Base-by-base conservation (phyloP, 1,140 invertebrate species). In the Yoshiicerus persimilis region DNA sequence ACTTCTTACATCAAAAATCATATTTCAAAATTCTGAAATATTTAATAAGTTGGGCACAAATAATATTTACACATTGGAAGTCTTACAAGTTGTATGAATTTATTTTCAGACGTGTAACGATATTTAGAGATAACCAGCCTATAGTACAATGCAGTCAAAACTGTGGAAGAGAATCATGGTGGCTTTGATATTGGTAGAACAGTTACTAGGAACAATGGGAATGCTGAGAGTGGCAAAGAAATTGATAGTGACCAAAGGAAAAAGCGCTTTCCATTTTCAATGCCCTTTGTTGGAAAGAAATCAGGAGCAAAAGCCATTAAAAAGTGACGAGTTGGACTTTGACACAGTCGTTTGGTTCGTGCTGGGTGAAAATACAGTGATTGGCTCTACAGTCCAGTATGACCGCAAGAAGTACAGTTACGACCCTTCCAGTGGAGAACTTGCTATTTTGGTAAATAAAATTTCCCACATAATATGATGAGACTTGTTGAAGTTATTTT, bases 271-370 rank as follows among this genome's bases (percentile, higher is more conserved):
- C 47, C 39, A 62, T 5, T 39, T 85, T 13, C 32, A 32, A n/a
- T 88, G 87, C 47, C 62, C 62, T 4, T 6, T 64, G n/a, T 25
- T 64, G n/a, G 62, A 25, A 64, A 25, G n/a, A 23, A 20, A 41
- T 30, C 20, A 34, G 36, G 20, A 30, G 27, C 5, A 13, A 39
- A 11, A 13, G 30, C 20, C 20, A 47, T 20, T 16, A 64, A n/a
- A 6, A 25, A 9, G 10, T 6, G 30, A 80, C 23, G 16, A 30
- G 30, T n/a, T 39, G 13, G n/a, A 23, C 16, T 85, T 88, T 34
- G 84, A 86, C 36, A 77, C 87, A 3, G 84, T 88, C 62, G 32
- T 88, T 27, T 88, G 87, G 87, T n/a, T 88, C 84, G 34, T 70
- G n/a, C 23, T 56, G 25, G 84, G 77, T 13, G 87, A 77, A 32